Evolutionary conservation across 2,888 invertebrate species (phyloP).

Genomic region (Antheraea yamamai): DNA sequence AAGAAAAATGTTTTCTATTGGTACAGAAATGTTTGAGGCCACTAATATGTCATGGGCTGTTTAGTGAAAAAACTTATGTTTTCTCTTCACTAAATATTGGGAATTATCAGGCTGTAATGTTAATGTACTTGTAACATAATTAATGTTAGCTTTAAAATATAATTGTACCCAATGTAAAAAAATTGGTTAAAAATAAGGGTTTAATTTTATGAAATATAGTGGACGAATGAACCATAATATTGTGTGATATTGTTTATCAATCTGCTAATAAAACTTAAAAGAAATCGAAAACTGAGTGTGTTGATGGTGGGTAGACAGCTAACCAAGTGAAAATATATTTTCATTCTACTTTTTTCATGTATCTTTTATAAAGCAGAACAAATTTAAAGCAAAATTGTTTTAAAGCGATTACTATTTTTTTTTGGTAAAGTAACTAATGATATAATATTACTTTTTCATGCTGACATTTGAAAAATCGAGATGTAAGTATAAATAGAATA

Average conservation of each 20-base stretch:
- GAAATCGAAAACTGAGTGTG: not conserved
- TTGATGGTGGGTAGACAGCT: not conserved
- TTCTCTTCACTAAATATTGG: not conserved
- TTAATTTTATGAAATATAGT: not conserved
- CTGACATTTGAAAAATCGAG: conserved; percentile 38
- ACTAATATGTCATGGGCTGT: not conserved
- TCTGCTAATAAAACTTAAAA: not conserved
- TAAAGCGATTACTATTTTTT: not conserved
- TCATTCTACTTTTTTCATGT: not conserved
- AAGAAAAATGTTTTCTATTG: no score
- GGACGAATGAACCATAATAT: not conserved
- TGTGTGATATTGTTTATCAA: not conserved
- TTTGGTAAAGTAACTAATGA: not conserved
- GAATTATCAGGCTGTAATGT: no score
- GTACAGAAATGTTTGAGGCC: no score
- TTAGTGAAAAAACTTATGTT: not conserved
- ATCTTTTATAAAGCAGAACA: not conserved
- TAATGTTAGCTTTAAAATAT: no score
- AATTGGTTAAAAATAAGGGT: not conserved
- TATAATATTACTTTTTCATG: conserved; percentile 42
- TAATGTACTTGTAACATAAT: no score
- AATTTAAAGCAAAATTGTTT: not conserved
- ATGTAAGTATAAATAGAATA: conserved; percentile 44
- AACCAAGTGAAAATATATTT: not conserved
- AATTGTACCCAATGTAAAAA: no score